Evolutionary conservation across 2,797 vertebrate genomes (phyloP).

Genomic region (Macrochelys suwanniensis): DNA sequence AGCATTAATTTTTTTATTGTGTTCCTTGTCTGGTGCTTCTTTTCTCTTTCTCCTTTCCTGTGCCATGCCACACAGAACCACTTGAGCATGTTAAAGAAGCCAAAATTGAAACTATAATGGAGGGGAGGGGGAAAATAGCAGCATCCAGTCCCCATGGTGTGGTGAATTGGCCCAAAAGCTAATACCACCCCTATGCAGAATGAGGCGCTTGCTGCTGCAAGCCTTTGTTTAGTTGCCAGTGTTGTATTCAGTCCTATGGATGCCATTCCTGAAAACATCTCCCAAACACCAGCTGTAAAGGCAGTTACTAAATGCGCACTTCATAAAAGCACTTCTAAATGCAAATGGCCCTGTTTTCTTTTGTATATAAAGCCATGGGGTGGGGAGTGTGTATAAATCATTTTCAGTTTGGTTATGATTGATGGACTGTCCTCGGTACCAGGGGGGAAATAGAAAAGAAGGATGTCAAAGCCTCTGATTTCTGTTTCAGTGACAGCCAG

Average conservation of each 20-base stretch:
- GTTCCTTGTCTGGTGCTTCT: neutral
- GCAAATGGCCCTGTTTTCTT: constrained; percentile 38
- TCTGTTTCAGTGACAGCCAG: constrained; percentile 77
- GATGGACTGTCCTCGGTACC: constrained; percentile 67
- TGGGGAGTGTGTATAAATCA: constrained; percentile 27
- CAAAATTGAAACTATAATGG: neutral
- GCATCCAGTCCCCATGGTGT: neutral
- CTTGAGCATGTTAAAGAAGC: neutral
- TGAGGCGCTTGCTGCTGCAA: constrained; percentile 22
- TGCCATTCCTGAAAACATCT: constrained; percentile 16
- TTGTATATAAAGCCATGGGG: constrained; percentile 39
- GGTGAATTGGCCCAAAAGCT: constrained; percentile 11
- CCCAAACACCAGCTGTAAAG: constrained; percentile 50
- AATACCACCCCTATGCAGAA: constrained; percentile 27
- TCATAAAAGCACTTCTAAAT: constrained; percentile 58
- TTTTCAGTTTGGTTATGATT: constrained; percentile 41
- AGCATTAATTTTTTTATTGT: neutral
- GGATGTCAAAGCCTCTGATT: constrained; percentile 78
- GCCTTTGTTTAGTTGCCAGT: constrained; percentile 2
- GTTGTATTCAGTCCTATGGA: constrained; percentile 30
- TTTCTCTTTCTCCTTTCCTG: neutral
- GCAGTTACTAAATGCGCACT: constrained; percentile 55
- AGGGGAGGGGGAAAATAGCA: neutral
- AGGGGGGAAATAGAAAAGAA: constrained; percentile 60
- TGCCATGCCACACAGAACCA: neutral